Evolutionary conservation across 2,797 vertebrate species (phyloP).

Genomic region (Pachyuromys duprasi): DNA sequence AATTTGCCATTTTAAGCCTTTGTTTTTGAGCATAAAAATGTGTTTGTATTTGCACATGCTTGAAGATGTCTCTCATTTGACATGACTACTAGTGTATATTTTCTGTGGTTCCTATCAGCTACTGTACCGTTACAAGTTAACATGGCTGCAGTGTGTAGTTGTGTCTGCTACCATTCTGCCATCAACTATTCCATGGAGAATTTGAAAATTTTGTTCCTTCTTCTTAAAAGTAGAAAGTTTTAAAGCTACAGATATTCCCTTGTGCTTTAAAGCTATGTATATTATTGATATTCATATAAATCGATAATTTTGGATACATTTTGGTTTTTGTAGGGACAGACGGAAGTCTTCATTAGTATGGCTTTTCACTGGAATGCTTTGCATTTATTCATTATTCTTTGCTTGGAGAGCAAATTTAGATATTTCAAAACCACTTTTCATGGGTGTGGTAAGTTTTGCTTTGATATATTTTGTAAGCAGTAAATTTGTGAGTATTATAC

Average conservation of each 20-base stretch:
- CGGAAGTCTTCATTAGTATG: conserved; percentile 87
- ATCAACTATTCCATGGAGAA: background rate
- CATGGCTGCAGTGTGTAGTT: background rate
- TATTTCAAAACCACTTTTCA: conserved; percentile 94
- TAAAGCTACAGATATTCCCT: background rate
- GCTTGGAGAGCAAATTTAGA: conserved; percentile 99
- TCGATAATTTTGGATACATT: conserved; percentile 53
- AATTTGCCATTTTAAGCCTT: conserved; percentile 41
- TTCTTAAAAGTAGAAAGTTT: conserved; percentile 49
- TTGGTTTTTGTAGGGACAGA: conserved; percentile 85
- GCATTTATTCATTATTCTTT: conserved; percentile 96
- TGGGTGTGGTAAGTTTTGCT: conserved; percentile 93
- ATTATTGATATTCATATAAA: conserved; percentile 41
- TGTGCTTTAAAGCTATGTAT: conserved; percentile 22
- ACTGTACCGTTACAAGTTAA: background rate
- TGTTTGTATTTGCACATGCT: conserved; percentile 1
- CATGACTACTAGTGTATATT: background rate
- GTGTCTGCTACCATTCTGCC: background rate
- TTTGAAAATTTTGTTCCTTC: conserved; percentile 27
- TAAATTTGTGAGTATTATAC: conserved; percentile 52
- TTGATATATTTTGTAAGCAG: conserved; percentile 45
- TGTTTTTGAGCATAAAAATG: conserved; percentile 39
- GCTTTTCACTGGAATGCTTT: conserved; percentile 92
- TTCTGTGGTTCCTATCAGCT: conserved; percentile 11
- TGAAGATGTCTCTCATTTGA: conserved; percentile 15